Evolutionary conservation across 2,888 invertebrate species (phyloP).

Genomic region (Altica lythri): DNA sequence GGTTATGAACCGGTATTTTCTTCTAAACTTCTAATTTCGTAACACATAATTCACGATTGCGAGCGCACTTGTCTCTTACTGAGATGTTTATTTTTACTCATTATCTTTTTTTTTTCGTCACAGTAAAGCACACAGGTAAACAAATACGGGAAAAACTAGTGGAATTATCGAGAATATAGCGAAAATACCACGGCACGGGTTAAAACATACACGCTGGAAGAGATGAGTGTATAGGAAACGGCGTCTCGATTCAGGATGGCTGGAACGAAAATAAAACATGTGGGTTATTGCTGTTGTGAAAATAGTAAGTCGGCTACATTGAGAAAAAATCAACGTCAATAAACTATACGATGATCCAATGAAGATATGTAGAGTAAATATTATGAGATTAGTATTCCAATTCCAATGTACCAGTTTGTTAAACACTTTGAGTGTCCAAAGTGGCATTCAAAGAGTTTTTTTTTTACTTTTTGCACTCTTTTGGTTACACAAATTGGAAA

Average conservation of each 20-base stretch:
- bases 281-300: slow-evolving; percentile 36
- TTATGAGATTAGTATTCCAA: too few species aligned
- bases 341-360: too few species aligned
- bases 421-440: too few species aligned
- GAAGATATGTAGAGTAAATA: too few species aligned
- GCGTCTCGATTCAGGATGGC: slow-evolving; percentile 36
- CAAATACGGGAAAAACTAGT: slow-evolving; percentile 20
- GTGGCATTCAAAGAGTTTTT: too few species aligned
- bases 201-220: slow-evolving; percentile 19
- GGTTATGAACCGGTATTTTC: slow-evolving; percentile 15
- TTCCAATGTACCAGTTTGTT: too few species aligned
- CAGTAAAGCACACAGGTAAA: slow-evolving; percentile 4
- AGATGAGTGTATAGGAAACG: slow-evolving; percentile 30
- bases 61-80: neutral
- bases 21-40: slow-evolving; percentile 10
- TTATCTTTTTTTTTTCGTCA: too few species aligned
- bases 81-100: slow-evolving; percentile 14
- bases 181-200: neutral
- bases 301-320: slow-evolving; percentile 24
- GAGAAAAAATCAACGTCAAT: slow-evolving; percentile 17
- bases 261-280: slow-evolving; percentile 40
- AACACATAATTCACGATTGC: slow-evolving; percentile 1
- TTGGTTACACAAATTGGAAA: too few species aligned
- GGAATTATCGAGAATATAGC: slow-evolving; percentile 23
- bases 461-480: too few species aligned